Evolutionary conservation across 92 coral and sea anemone genomes (phyloP), one percentile per base, ranked within the genome.

Genomic region (Epizoanthus stellaris): DNA sequence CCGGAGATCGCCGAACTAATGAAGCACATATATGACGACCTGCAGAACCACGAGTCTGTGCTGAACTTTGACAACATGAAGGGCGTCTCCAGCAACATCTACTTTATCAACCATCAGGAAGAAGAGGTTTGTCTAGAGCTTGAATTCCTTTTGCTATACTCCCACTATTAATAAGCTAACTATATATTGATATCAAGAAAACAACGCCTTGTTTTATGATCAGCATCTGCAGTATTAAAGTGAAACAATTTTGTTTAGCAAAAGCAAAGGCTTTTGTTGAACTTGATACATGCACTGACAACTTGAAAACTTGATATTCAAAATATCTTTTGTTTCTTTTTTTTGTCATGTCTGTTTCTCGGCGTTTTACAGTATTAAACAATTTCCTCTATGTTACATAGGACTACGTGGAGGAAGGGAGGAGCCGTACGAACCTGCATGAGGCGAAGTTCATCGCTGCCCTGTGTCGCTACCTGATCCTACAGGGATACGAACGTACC

Each of bases 381-480:
- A 6, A 23, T 64, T 20, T 23, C 1, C 36, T 76, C 36, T 21
- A 15, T 38, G 11, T 58, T 36, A 19, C 75, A 23, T 69, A 95
- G 98, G 93, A 92, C 56, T 93, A 62, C 58, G 80, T 92, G 45
- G 95, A 96, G 71, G 98, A 96, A 40, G 98, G 95, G 71, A 89
- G 70, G 84, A 96, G 98, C 80, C 90, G 95, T 42, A 90, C 96
- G 17, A 96, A 96, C 75, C 69, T 87, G 58, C 98, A 96, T 81
- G 98, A 96, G 77, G 98, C 98, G 19, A 94, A 91, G 83, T 94
- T 89, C 85, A 57, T 96, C 67, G 95, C 96, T 2, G 93, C 98
- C 0, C 89, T 96, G 12, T 96, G 99, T 82, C 95, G 93, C 34
- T 96, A 96, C 85, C 87, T 96, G 16, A 92, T 96, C 67, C 93